phyloP scores from a whole-genome alignment of 2,797 vertebrate species.

The Macropodus opercularis region DNA sequence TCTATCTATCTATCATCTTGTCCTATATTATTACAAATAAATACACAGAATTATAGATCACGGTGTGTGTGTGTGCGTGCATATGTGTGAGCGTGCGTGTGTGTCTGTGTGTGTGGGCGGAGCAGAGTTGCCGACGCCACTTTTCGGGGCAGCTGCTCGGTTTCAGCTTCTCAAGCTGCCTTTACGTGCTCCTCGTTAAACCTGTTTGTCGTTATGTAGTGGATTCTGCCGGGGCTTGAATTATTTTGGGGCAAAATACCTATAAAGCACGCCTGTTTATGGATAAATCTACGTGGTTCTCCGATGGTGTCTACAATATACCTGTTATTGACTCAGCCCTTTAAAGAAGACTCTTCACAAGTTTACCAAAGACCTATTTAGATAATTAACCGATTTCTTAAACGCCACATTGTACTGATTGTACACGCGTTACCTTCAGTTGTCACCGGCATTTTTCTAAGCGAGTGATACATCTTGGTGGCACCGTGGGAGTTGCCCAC shows the following conservation, averaged over 20 bases:
- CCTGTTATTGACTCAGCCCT: background rate
- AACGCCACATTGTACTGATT: background rate
- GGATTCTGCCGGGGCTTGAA: background rate
- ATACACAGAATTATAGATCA: background rate
- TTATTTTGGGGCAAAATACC: background rate
- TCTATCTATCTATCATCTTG: conserved; percentile 8
- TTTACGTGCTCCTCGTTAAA: conserved; percentile 54
- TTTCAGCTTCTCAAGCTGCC: conserved; percentile 66
- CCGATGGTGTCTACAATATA: background rate
- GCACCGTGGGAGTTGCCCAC: too few species aligned
- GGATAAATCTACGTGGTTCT: background rate
- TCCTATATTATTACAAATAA: background rate
- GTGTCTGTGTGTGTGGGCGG: conserved; percentile 47
- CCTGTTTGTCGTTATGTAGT: background rate
- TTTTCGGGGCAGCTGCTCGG: conserved; percentile 71
- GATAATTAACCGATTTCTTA: background rate
- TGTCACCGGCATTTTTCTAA: background rate
- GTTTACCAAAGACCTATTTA: background rate
- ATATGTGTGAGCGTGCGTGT: conserved; percentile 7
- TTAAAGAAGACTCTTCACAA: background rate
- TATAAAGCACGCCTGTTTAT: too few species aligned
- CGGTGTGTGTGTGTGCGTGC: background rate
- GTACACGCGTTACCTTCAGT: background rate
- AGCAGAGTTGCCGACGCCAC: conserved; percentile 43
- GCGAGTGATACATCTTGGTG: background rate